Evolutionary conservation across 2,113 vertebrate species (phyloP).

Genomic region (Colistium nudipinnis): DNA sequence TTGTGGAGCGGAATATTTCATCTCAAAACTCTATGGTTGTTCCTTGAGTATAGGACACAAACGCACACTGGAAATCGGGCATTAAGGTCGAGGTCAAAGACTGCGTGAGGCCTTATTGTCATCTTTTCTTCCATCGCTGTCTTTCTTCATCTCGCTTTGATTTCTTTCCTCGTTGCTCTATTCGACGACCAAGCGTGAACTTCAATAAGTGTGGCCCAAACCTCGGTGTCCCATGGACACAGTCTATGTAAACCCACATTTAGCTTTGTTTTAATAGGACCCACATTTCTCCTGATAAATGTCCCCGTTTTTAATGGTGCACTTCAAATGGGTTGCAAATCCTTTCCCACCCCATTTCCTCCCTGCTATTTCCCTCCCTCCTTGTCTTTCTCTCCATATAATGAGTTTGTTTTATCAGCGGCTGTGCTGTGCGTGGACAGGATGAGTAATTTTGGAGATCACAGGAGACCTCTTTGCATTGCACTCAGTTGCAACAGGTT

Average conservation of each 20-base stretch:
- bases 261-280: conserved; percentile 14
- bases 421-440: conserved; percentile 57
- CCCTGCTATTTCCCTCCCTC: conserved; percentile 40
- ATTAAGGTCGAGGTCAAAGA: conserved; percentile 6
- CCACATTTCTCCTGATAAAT: conserved; percentile 29
- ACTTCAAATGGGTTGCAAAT: conserved; percentile 52
- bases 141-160: not conserved
- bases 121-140: not conserved
- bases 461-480: conserved; percentile 68
- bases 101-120: not conserved
- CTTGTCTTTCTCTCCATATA: conserved; percentile 55
- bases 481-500: conserved; percentile 77
- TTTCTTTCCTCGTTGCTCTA: not conserved
- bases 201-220: conserved; percentile 3
- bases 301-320: conserved; percentile 54
- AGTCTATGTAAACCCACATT: not conserved
- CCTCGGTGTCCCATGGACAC: conserved; percentile 11
- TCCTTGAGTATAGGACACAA: no score
- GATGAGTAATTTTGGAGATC: conserved; percentile 73
- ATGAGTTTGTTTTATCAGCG: conserved; percentile 71
- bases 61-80: not conserved
- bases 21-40: no score
- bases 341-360: conserved; percentile 18
- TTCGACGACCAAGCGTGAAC: not conserved
- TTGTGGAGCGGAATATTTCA: no score